Evolutionary conservation across 2,797 vertebrate species (phyloP).

Genomic region (Mycteria americana): DNA sequence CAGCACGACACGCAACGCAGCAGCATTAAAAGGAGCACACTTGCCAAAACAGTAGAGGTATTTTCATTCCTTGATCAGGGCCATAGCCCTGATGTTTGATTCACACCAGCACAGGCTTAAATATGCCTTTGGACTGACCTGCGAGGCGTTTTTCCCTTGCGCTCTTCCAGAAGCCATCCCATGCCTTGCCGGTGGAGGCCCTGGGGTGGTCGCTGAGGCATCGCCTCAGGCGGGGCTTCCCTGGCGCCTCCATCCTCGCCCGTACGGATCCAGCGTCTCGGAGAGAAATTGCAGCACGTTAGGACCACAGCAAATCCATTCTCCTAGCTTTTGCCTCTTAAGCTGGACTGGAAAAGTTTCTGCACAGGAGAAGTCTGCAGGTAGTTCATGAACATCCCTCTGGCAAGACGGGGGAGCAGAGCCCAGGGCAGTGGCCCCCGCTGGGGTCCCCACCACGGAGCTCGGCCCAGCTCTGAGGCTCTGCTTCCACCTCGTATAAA

Average conservation of each 20-base stretch:
- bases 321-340: background rate
- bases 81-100: background rate
- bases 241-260: slow-evolving; percentile 64
- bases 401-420: background rate
- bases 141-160: slow-evolving; percentile 79
- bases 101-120: background rate
- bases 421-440: background rate
- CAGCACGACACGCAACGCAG: fast-evolving
- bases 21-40: fast-evolving
- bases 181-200: slow-evolving; percentile 79
- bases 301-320: background rate
- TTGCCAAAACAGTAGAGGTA: background rate
- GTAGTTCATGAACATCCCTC: slow-evolving; percentile 58
- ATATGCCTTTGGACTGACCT: slow-evolving; percentile 73
- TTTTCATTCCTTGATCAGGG: background rate
- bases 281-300: background rate
- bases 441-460: background rate
- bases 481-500: slow-evolving; percentile 54
- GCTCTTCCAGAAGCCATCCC: slow-evolving; percentile 84
- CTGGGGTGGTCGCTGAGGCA: slow-evolving; percentile 83
- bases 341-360: background rate
- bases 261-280: fast-evolving
- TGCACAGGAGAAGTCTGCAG: slow-evolving; percentile 71
- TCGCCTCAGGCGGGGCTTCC: slow-evolving; percentile 72
- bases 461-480: slow-evolving; percentile 26